Percentiles rank a stretch among this genome's conserved stretches.
phyloP scores from a whole-genome alignment of 2,113 vertebrate genomes.

The Crotalus helleri region DNA sequence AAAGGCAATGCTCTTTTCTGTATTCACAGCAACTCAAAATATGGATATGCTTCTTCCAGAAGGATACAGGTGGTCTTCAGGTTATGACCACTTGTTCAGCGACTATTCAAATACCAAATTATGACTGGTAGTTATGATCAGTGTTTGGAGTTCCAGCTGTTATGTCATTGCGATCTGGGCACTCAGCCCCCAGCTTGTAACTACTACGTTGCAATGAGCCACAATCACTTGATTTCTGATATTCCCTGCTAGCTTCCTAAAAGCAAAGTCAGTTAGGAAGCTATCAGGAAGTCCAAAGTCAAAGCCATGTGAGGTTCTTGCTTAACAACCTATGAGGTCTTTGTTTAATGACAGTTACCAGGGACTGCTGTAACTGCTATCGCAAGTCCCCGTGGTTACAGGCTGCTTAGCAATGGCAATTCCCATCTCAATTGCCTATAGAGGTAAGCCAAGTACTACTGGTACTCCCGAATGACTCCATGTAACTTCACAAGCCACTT shows the following conservation, averaged over 20 bases:
- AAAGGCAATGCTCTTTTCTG: background rate
- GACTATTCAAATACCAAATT: background rate
- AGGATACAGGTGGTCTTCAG: background rate
- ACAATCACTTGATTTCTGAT: background rate
- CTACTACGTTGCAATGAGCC: background rate
- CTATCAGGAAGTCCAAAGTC: background rate
- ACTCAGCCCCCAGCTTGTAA: background rate
- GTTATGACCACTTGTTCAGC: background rate
- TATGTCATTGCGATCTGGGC: background rate
- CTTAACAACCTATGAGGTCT: background rate
- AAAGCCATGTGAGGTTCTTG: background rate
- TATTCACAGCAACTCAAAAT: background rate
- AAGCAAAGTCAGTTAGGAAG: background rate
- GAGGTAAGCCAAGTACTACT: too few species aligned
- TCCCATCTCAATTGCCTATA: too few species aligned
- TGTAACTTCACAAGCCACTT: too few species aligned
- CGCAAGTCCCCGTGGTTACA: too few species aligned
- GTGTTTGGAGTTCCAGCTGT: background rate
- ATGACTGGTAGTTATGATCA: background rate
- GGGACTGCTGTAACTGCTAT: too few species aligned
- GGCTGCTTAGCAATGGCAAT: too few species aligned
- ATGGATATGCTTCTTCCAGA: background rate
- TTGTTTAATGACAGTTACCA: too few species aligned
- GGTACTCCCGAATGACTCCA: too few species aligned
- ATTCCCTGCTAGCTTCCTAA: background rate